A percentile compares a stretch with the other conserved stretches of the same genome.
Evolutionary conservation across 2,113 vertebrate genomes (phyloP).

Genomic region (Nycticebus coucang): DNA sequence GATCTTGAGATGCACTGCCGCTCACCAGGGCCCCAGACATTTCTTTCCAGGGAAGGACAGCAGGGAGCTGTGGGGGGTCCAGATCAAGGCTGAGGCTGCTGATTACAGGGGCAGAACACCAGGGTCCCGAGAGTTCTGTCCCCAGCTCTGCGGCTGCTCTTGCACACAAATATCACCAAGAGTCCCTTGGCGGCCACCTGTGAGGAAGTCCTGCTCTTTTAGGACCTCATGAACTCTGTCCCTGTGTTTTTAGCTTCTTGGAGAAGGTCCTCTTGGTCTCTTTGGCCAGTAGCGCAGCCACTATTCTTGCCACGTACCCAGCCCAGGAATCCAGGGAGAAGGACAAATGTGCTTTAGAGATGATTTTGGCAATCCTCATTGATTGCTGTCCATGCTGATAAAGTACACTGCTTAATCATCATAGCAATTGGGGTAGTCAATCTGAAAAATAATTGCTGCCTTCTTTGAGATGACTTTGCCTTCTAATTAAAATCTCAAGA

Average conservation of each 20-base stretch:
- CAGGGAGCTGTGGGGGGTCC: neutral
- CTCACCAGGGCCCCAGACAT: neutral
- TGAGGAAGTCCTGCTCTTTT: neutral
- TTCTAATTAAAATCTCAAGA: constrained; percentile 88
- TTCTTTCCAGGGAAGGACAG: neutral
- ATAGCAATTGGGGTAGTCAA: constrained; percentile 79
- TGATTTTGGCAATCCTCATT: constrained; percentile 71
- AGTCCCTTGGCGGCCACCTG: neutral
- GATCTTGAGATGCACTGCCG: neutral
- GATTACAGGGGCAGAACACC: neutral
- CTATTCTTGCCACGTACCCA: neutral
- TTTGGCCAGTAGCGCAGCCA: neutral
- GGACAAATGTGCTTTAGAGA: constrained; percentile 29
- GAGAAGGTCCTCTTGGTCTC: neutral
- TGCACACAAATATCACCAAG: neutral
- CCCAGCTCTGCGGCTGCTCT: neutral
- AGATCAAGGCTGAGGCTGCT: neutral
- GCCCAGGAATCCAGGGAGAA: neutral
- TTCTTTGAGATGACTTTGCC: constrained; percentile 82
- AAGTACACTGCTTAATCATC: constrained; percentile 76
- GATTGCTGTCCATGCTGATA: constrained; percentile 75
- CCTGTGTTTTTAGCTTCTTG: neutral
- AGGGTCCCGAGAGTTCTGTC: accelerated
- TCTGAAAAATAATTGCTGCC: constrained; percentile 85
- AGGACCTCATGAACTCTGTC: neutral